Conservation (phyloP, 2,888 invertebrate species). For the Heteromurus nitidus region DNA sequence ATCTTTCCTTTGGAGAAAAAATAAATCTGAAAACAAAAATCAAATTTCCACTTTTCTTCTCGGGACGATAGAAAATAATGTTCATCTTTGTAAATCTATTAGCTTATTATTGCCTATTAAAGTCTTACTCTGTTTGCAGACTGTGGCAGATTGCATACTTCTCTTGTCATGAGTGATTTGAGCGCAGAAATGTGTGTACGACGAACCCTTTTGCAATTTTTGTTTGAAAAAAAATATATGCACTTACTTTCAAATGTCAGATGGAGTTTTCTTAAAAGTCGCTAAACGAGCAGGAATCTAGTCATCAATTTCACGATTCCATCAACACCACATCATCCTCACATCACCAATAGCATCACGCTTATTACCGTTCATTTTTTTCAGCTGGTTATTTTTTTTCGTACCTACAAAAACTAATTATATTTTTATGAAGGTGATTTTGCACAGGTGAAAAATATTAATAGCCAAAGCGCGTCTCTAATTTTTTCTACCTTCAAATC, state of each 20-base stretch:
- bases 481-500: no score
- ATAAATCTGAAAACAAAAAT: no score
- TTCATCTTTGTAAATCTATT: constrained; percentile 17
- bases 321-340: constrained; percentile 8
- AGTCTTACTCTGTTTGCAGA: constrained; percentile 39
- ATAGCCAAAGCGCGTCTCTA: no score
- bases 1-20: no score
- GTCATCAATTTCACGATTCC: constrained; percentile 12
- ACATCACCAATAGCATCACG: neutral
- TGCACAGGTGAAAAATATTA: no score
- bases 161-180: constrained; percentile 9
- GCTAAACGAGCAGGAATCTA: neutral
- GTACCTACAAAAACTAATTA: constrained; percentile 54
- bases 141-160: constrained; percentile 16
- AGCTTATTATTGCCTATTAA: constrained; percentile 41
- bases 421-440: constrained; percentile 57
- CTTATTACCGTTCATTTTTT: constrained; percentile 30
- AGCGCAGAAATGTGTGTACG: no score
- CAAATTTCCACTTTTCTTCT: constrained; percentile 10
- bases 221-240: no score
- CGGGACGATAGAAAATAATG: neutral
- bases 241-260: no score
- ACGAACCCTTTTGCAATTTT: no score
- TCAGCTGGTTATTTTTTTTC: constrained; percentile 12
- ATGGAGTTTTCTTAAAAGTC: no score